Evolutionary conservation across 2,888 invertebrate species (phyloP), one percentile per base, ranked within the genome.

Genomic region (Hedya salicella): DNA sequence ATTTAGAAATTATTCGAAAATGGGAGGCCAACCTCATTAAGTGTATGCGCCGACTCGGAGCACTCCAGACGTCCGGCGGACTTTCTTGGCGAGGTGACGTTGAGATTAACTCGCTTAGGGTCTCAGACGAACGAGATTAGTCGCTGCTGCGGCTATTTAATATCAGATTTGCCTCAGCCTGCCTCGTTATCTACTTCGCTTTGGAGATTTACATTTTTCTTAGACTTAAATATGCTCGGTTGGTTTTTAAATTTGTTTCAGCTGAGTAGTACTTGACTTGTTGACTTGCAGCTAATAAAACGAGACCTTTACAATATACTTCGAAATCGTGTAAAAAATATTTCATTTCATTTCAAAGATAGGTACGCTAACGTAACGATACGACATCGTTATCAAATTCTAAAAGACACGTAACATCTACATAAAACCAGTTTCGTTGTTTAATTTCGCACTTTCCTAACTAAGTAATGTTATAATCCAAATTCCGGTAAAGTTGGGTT

Each of bases 51-150:
- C 32, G 44, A 40, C 44, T 46, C 25, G 46, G 13, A 52, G 50
- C 46, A 48, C 59, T 52, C 32, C 53, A 66, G 65, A 61, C 53
- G 54, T 40, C 30, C 54, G 56, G 54, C 39, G 52, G 48, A 66
- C 46, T 66, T 57, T 61, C 60, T 61, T 61, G 60, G 36, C 60
- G 54, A 61, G 66, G 61, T 66, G 66, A 60, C 61, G 61, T 66
- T 60, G 60, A 61, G 75, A 71, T 76, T 87, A 88, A 88, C 86
- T 86, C 86, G 83, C 78, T 91, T 89, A 89, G 87, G 85, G 83
- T 87, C 87, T 82, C 87, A 86, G 85, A 83, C 83, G 87, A 89
- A 88, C 86, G 73, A 84, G 89, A 91, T 89, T 89, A 89, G 87
- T 87, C 86, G 84, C 83, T 80, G 78, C 83, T 79, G 81, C 85